phyloP scores from a whole-genome alignment of 2,797 vertebrate genomes.

The Sebastes cheni region DNA sequence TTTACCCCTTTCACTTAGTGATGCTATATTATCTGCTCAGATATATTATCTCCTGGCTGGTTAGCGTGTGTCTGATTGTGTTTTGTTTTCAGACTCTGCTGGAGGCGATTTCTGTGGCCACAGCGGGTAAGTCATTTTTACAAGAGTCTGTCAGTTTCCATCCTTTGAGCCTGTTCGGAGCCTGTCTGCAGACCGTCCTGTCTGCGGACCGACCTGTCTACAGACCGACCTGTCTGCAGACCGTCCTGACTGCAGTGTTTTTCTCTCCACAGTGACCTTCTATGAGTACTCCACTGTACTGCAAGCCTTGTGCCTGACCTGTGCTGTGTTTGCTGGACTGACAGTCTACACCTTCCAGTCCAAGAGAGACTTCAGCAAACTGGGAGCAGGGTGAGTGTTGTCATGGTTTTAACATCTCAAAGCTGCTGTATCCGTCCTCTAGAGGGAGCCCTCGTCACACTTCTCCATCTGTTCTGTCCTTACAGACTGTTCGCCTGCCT shows the following conservation, averaged over 20 bases:
- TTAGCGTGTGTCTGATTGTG: neutral
- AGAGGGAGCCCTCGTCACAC: neutral
- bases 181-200: too few relatives aligned
- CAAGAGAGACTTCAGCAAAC: slow-evolving; percentile 94
- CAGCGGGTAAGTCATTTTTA: slow-evolving; percentile 81
- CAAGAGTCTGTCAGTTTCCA: neutral
- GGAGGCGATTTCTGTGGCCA: slow-evolving; percentile 90
- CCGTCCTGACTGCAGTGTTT: neutral
- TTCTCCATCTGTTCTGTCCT: neutral
- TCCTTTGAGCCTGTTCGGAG: neutral
- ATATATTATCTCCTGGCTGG: neutral
- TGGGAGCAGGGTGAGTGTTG: slow-evolving; percentile 89
- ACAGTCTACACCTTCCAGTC: slow-evolving; percentile 93
- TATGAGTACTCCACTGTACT: slow-evolving; percentile 89
- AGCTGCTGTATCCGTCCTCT: neutral
- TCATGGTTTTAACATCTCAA: neutral
- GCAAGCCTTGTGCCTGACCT: slow-evolving; percentile 92
- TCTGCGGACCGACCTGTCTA: too few relatives aligned
- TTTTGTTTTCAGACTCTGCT: slow-evolving; percentile 86
- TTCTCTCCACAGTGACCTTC: slow-evolving; percentile 86
- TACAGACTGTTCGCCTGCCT: slow-evolving; percentile 90
- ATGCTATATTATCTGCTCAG: neutral
- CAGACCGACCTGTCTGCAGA: too few relatives aligned
- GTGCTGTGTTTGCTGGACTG: slow-evolving; percentile 90
- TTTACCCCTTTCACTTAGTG: neutral